Base-by-base conservation (phyloP, 2,888 invertebrate species). In the Mimumesa dahlbomi region DNA sequence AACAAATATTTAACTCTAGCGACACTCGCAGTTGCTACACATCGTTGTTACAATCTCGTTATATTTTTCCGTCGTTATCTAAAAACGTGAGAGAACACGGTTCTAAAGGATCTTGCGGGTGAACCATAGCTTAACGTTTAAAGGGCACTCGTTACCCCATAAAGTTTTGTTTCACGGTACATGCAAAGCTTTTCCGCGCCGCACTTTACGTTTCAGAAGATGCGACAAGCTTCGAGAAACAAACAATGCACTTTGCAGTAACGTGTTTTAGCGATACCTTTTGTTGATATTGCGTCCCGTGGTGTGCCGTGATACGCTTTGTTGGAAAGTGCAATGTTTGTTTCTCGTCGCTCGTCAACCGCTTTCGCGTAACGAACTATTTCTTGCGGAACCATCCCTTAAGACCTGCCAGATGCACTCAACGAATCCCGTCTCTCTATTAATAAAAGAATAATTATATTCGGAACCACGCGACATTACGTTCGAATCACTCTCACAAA, bases 211-310 rank as follows among this genome's bases (percentile, higher is more conserved):
- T 48, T 62, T 61, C 57, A 22, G 42, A 45, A 42, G 50, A 52
- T 45, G 57, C 56, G 69, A 48, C 67, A 57, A 50, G 42, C 56
- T 58, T 61, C 46, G 58, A 22, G 62, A 52, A 69, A 72, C 66
- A 64, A 80, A 70, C 71, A 62, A 53, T 61, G 50, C 64, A 63
- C 70, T 63, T 78, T 74, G 54, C 62, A 38, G 72, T 65, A 70
- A 76, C 54, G 65, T 45, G 73, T 69, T 73, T 71, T 53, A 68
- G 58, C 63, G 54, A 49, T 40, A 64, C 57, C 68, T 56, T 65
- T 29, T n/a, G 48, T 46, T 29, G 45, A 42, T 16, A 21, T 48
- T 4, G 56, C 53, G 38, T 18, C 65, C 54, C 9, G 42, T 31
- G 45, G 36, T 53, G 18, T 25, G 43, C 22, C 18, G 46, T 50